phyloP scores from a whole-genome alignment of 2,888 invertebrate genomes.

The Taenaris catops region DNA sequence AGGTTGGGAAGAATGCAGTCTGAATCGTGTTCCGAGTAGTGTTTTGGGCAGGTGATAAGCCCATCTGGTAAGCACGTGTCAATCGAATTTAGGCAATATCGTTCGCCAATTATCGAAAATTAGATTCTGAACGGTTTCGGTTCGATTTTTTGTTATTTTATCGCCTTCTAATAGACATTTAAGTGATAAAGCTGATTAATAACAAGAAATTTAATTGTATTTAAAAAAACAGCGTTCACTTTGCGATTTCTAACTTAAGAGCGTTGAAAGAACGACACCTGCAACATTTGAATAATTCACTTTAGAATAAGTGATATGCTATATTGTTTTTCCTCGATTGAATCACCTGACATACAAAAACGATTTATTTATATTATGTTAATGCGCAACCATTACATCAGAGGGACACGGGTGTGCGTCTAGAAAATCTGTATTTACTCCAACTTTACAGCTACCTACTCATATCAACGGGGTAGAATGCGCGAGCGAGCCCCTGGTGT shows the following conservation, averaged over 20 bases:
- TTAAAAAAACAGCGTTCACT: too few relatives aligned
- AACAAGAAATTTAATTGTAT: too few relatives aligned
- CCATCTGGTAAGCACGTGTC: slow-evolving; percentile 67
- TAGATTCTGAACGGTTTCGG: slow-evolving; percentile 36
- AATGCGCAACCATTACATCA: too few relatives aligned
- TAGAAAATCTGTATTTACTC: too few relatives aligned
- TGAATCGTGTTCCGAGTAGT: slow-evolving; percentile 50
- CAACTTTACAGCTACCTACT: too few relatives aligned
- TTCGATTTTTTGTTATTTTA: slow-evolving; percentile 29
- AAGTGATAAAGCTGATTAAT: slow-evolving; percentile 23
- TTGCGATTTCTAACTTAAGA: slow-evolving; percentile 2
- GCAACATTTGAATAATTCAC: background rate
- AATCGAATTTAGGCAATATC: slow-evolving; percentile 35
- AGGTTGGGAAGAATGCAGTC: slow-evolving; percentile 55
- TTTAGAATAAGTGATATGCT: too few relatives aligned
- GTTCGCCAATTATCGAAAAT: slow-evolving; percentile 48
- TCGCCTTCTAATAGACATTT: slow-evolving; percentile 34
- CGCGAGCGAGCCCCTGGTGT: too few relatives aligned
- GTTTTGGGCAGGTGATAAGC: slow-evolving; percentile 55
- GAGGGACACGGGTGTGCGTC: too few relatives aligned
- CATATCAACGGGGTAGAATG: too few relatives aligned
- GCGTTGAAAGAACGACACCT: slow-evolving; percentile 2
- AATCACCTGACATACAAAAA: too few relatives aligned
- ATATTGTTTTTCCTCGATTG: too few relatives aligned
- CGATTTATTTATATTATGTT: too few relatives aligned